phyloP scores from a whole-genome alignment of 2,888 invertebrate species.

The Poecilus cupreus region DNA sequence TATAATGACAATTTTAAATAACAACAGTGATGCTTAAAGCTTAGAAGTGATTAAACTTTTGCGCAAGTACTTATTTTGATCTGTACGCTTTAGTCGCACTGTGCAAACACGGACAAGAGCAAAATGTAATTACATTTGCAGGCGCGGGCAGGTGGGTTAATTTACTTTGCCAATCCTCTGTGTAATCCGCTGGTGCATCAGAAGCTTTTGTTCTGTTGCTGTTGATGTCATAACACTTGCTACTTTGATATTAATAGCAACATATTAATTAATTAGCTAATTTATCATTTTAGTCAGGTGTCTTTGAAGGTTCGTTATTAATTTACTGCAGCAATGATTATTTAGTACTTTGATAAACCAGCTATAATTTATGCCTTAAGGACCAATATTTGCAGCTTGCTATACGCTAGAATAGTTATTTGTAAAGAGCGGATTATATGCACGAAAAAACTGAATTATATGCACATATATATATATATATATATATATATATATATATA shows the following conservation, averaged over 20 bases:
- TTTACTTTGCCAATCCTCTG: constrained; percentile 46
- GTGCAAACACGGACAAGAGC: neutral
- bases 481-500: no score
- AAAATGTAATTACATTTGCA: constrained; percentile 49
- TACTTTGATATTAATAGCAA: constrained; percentile 8
- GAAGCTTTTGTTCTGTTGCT: constrained; percentile 6
- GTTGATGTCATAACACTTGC: neutral
- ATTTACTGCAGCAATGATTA: neutral
- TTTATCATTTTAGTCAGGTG: constrained; percentile 7
- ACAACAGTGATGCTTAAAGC: neutral
- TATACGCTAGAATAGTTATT: no score
- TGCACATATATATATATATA: no score
- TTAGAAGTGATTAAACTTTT: neutral
- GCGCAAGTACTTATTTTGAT: neutral
- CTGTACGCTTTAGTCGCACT: neutral
- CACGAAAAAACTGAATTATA: no score
- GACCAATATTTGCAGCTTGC: no score
- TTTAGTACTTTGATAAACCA: no score
- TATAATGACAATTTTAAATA: no score
- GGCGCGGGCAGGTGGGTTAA: constrained; percentile 43
- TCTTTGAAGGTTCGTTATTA: neutral
- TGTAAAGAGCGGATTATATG: no score
- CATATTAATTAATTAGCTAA: constrained; percentile 6
- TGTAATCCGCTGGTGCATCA: constrained; percentile 45
- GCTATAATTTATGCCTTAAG: no score